phyloP scores from a whole-genome alignment of 2,113 vertebrate species.

The Amphilophus citrinellus region DNA sequence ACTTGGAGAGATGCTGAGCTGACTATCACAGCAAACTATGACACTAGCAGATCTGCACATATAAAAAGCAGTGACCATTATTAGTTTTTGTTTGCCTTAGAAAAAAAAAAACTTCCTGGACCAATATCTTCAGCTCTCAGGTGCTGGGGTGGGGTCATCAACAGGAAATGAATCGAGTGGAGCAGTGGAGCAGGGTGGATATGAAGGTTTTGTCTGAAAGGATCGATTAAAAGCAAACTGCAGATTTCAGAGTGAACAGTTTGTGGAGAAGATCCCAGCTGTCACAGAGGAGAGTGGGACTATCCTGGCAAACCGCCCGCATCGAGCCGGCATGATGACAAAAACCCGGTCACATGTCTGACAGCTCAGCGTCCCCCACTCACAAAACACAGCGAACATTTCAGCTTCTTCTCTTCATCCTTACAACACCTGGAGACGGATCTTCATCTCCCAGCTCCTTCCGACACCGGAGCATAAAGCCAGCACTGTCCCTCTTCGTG shows the following conservation, averaged over 20 bases:
- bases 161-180: background rate
- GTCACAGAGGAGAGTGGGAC: background rate
- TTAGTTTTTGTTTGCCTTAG: no score
- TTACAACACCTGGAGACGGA: background rate
- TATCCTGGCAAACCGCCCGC: conserved; percentile 19
- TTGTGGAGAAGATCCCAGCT: background rate
- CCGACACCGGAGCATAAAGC: background rate
- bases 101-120: no score
- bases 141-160: background rate
- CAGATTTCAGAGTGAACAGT: background rate
- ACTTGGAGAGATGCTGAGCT: background rate
- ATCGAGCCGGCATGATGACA: conserved; percentile 34
- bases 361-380: background rate
- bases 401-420: background rate
- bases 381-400: background rate
- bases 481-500: background rate
- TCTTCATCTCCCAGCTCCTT: background rate
- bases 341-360: conserved; percentile 5
- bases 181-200: background rate
- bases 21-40: background rate
- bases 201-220: background rate
- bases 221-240: background rate
- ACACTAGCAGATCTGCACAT: background rate
- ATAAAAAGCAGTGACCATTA: background rate
- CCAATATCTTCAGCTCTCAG: background rate